Percentiles rank a stretch among this genome's conserved stretches.
Conservation (phyloP, 2,888 invertebrate species). For the Diarsia mendica region DNA sequence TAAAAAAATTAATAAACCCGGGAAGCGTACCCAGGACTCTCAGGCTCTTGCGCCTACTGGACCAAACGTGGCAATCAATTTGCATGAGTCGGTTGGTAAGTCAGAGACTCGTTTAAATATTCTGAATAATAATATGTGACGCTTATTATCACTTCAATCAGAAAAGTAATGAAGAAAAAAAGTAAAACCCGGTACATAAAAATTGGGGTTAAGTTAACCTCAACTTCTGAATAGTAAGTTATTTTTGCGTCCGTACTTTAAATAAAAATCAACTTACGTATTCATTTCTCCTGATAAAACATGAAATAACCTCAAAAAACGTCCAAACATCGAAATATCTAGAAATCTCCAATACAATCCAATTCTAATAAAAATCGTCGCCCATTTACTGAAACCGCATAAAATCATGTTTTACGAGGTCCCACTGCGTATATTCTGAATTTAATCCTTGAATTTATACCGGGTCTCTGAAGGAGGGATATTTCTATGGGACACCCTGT, state of each 20-base stretch:
- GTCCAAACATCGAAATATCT: conserved; percentile 37
- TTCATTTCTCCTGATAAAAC: conserved; percentile 16
- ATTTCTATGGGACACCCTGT: conserved; percentile 70
- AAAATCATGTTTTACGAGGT: conserved; percentile 77
- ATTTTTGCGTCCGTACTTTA: neutral
- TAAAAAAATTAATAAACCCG: too few species aligned
- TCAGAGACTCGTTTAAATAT: neutral
- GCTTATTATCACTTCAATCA: too few species aligned
- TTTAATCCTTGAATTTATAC: conserved; percentile 62
- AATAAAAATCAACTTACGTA: conserved; percentile 18
- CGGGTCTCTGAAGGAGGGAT: conserved; percentile 29
- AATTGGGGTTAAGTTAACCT: neutral
- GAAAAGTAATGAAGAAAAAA: neutral
- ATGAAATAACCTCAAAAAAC: conserved; percentile 32
- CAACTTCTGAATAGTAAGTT: neutral
- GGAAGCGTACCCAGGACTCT: too few species aligned
- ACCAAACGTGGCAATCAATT: too few species aligned
- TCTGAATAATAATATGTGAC: neutral
- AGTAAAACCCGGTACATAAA: neutral
- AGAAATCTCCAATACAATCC: conserved; percentile 62
- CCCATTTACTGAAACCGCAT: conserved; percentile 66
- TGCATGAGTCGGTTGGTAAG: neutral
- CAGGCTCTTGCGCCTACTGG: too few species aligned
- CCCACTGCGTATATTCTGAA: conserved; percentile 69
- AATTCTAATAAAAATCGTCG: conserved; percentile 69